A percentile compares a stretch with the other conserved stretches of the same genome.
Evolutionary conservation across 2,113 vertebrate species (phyloP).

Genomic region (Gymnorhina tibicen): DNA sequence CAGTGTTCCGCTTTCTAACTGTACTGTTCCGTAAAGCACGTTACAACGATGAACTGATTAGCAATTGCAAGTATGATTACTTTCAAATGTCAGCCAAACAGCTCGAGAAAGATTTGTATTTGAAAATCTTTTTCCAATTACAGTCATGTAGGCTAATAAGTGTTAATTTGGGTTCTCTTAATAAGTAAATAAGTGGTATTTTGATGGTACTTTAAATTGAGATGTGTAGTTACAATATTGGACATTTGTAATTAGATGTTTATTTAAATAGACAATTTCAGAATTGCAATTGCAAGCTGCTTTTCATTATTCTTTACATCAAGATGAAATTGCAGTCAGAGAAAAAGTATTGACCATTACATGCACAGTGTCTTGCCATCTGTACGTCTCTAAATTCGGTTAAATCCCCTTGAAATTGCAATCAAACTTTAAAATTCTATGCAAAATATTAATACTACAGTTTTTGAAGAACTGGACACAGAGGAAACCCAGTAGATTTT

Average conservation of each 20-base stretch:
- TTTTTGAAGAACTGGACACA: background rate
- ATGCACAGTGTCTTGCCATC: background rate
- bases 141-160: background rate
- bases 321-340: background rate
- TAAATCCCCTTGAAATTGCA: background rate
- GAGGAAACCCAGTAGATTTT: background rate
- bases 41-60: background rate
- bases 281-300: background rate
- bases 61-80: background rate
- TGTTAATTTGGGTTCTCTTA: background rate
- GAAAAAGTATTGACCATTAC: background rate
- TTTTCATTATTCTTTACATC: background rate
- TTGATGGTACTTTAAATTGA: background rate
- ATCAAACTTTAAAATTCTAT: background rate
- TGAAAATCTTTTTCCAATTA: background rate
- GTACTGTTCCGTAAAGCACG: background rate
- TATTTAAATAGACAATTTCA: background rate
- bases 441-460: background rate
- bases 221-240: background rate
- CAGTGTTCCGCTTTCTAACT: background rate
- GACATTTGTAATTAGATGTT: background rate
- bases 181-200: background rate
- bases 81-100: background rate
- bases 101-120: background rate
- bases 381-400: background rate